Evolutionary conservation across 2,888 invertebrate genomes (phyloP).

Genomic region (Cremastinae sp.): DNA sequence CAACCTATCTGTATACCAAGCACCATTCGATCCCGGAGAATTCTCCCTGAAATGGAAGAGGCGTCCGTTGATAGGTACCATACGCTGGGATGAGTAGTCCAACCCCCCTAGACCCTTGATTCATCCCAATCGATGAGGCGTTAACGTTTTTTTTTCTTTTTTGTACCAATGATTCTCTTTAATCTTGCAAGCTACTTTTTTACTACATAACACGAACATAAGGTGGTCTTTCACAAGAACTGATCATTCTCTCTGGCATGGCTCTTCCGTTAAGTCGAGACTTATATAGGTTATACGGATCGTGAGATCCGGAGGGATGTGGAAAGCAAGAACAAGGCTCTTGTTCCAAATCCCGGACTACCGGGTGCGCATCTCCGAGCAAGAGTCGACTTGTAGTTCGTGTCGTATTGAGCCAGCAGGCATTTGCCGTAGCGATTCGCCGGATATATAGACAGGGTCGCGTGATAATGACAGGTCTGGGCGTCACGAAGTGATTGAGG

Average conservation of each 20-base stretch:
- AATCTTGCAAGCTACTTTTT: neutral
- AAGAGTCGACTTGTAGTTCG: constrained; percentile 32
- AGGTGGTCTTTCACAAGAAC: neutral
- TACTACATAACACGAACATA: too few species aligned
- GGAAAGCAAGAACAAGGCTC: constrained; percentile 11
- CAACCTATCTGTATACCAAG: constrained; percentile 47
- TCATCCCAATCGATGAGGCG: constrained; percentile 21
- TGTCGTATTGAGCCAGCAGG: constrained; percentile 49
- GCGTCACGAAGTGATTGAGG: constrained; percentile 77
- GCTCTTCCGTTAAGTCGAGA: too few species aligned
- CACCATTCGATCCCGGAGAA: constrained; percentile 50
- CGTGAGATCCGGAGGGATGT: constrained; percentile 16
- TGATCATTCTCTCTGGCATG: neutral
- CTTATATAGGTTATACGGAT: neutral
- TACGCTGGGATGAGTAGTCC: constrained; percentile 15
- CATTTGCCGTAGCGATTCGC: constrained; percentile 62
- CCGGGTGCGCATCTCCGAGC: constrained; percentile 2
- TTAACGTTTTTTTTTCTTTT: constrained; percentile 1
- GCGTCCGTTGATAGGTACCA: constrained; percentile 34
- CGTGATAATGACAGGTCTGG: constrained; percentile 79
- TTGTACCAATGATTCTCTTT: neutral
- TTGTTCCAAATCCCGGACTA: constrained; percentile 20
- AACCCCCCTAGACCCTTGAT: constrained; percentile 1
- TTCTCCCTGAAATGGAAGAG: constrained; percentile 27
- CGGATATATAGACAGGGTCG: constrained; percentile 73